Conservation (phyloP, 2,797 vertebrate species). For the Pangasius djambal region DNA sequence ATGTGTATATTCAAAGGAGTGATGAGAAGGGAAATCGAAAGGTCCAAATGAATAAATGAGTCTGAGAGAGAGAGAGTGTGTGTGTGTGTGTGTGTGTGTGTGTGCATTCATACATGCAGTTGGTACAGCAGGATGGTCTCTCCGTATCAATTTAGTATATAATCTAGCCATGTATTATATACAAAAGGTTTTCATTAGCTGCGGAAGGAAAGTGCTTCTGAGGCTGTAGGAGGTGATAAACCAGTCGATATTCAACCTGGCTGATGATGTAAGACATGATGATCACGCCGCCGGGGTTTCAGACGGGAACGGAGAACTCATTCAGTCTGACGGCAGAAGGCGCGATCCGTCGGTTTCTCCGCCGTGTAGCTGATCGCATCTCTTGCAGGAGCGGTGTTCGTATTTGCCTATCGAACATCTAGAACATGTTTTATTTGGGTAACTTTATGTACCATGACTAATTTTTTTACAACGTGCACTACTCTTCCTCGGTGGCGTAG, state of each 20-base stretch:
- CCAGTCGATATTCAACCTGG: too few species aligned
- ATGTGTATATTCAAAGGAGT: background rate
- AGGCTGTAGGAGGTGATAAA: background rate
- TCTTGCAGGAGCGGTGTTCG: background rate
- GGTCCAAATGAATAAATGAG: background rate
- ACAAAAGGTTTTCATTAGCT: background rate
- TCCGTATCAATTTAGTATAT: background rate
- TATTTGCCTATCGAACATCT: background rate
- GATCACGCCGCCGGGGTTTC: too few species aligned
- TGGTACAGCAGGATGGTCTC: background rate
- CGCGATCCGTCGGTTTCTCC: background rate
- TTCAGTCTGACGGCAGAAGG: background rate
- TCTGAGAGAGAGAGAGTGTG: background rate
- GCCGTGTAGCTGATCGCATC: background rate
- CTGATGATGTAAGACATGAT: background rate
- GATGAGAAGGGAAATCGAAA: background rate
- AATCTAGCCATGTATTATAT: background rate
- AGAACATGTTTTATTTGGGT: too few species aligned
- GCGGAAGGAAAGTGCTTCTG: background rate
- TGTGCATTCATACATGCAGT: background rate
- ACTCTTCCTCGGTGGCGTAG: background rate
- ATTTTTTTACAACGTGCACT: background rate
- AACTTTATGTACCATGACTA: background rate
- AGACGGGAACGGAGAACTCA: background rate
- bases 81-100: too few species aligned